These are phyloP conservation scores for Melinopterus prodromus DNA, from an alignment of 2,888 invertebrate species.

Conservation along the genomic window DNA sequence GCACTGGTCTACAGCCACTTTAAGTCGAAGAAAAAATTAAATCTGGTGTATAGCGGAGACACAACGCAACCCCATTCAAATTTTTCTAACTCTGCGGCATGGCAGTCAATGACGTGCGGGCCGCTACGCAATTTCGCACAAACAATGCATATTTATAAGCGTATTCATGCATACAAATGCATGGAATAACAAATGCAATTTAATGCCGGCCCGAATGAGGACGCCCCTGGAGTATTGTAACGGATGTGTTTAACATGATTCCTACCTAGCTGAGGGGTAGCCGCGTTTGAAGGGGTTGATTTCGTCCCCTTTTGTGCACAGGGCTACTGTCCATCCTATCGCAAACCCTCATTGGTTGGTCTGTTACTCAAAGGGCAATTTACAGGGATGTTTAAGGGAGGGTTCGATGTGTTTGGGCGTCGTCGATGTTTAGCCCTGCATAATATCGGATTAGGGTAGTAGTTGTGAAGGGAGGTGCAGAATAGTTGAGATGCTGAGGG, in stretches of 20 bases:
- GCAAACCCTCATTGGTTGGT: not conserved
- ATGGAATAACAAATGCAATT: constrained; percentile 4
- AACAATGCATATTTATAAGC: not conserved
- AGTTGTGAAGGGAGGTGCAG: not conserved
- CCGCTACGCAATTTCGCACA: not conserved
- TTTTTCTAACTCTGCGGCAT: not conserved
- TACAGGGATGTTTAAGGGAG: not conserved
- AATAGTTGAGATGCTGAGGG: not conserved
- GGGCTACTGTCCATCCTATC: not conserved
- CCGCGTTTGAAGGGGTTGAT: not conserved
- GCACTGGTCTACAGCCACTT: too few species aligned
- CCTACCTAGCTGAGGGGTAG: constrained; percentile 4
- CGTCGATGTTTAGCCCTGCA: not conserved
- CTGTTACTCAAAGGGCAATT: not conserved
- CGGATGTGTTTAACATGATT: constrained; percentile 29
- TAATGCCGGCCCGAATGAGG: not conserved
- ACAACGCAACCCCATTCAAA: not conserved
- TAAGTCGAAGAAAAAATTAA: too few species aligned
- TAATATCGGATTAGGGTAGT: not conserved
- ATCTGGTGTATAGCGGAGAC: too few species aligned
- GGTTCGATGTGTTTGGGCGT: not conserved
- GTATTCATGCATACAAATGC: not conserved
- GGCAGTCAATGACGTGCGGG: not conserved
- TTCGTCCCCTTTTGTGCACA: not conserved
- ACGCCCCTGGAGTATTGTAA: constrained; percentile 13